Conservation (phyloP, 2,888 invertebrate genomes). For the Thysanoteuthis rhombus region DNA sequence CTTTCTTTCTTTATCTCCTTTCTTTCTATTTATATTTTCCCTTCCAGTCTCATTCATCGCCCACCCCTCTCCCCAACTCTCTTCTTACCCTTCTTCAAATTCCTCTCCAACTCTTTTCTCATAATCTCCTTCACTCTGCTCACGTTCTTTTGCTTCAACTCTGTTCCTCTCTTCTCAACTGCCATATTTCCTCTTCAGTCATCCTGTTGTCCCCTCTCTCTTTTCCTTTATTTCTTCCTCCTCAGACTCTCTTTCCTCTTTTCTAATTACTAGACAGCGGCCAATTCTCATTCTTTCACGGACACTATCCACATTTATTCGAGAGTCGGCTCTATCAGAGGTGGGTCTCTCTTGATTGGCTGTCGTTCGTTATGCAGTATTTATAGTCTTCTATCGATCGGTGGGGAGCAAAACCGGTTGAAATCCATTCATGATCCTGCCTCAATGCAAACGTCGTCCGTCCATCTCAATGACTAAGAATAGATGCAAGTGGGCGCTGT, state of each 20-base stretch:
- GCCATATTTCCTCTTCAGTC: not conserved
- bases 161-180: not conserved
- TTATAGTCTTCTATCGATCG: not conserved
- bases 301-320: not conserved
- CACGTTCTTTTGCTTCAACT: not conserved
- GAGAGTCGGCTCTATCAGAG: not conserved
- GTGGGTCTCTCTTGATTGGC: not conserved
- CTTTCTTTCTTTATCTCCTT: too few species aligned
- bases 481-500: not conserved
- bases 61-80: not conserved
- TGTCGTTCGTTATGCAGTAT: not conserved
- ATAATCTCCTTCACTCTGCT: not conserved
- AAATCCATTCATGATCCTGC: conserved; percentile 12
- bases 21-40: too few species aligned
- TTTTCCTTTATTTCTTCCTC: not conserved
- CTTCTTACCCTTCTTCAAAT: not conserved
- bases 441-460: not conserved
- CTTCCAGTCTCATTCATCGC: too few species aligned
- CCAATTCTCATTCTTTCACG: not conserved
- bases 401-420: not conserved
- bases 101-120: not conserved
- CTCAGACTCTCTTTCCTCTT: not conserved
- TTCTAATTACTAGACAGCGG: not conserved
- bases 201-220: not conserved
- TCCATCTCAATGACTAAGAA: not conserved